These are phyloP conservation scores for Nebria ingens DNA, from an alignment of 1,140 invertebrate species.

Conservation along the genomic window DNA sequence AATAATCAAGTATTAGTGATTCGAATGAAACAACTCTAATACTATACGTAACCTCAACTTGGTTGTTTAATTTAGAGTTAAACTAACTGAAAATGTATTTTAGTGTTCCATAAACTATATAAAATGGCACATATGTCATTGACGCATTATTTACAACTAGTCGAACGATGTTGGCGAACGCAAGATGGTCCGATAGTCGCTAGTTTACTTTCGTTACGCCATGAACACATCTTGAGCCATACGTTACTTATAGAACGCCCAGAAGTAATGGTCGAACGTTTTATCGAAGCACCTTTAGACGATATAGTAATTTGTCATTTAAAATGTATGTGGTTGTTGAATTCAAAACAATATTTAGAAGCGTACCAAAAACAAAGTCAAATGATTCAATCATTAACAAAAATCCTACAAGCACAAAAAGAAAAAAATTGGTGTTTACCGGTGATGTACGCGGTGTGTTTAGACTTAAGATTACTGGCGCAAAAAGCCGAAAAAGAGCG, in stretches of 20 bases:
- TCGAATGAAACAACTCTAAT: no score
- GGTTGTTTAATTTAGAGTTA: no score
- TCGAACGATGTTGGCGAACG: conserved; percentile 42
- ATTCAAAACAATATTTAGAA: conserved; percentile 55
- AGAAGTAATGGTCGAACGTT: conserved; percentile 56
- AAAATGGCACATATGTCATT: conserved; percentile 30
- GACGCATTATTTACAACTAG: conserved; percentile 33
- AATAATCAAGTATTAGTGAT: no score
- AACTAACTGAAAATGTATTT: no score
- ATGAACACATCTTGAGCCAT: conserved; percentile 60
- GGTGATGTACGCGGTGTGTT: conserved; percentile 77
- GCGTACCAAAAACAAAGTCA: conserved; percentile 71
- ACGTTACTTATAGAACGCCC: conserved; percentile 58
- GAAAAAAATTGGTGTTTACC: conserved; percentile 95
- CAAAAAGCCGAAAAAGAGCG: conserved; percentile 59
- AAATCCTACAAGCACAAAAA: conserved; percentile 76
- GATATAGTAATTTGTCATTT: conserved; percentile 73
- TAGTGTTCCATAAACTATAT: no score
- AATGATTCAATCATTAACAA: conserved; percentile 69
- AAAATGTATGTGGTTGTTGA: conserved; percentile 54
- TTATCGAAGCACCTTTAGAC: conserved; percentile 62
- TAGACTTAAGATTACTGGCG: conserved; percentile 80
- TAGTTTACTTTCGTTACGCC: conserved; percentile 60
- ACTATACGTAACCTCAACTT: no score
- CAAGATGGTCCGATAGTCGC: conserved; percentile 47